Conservation (phyloP, 2,888 invertebrate species). For the Tinea trinotella region DNA sequence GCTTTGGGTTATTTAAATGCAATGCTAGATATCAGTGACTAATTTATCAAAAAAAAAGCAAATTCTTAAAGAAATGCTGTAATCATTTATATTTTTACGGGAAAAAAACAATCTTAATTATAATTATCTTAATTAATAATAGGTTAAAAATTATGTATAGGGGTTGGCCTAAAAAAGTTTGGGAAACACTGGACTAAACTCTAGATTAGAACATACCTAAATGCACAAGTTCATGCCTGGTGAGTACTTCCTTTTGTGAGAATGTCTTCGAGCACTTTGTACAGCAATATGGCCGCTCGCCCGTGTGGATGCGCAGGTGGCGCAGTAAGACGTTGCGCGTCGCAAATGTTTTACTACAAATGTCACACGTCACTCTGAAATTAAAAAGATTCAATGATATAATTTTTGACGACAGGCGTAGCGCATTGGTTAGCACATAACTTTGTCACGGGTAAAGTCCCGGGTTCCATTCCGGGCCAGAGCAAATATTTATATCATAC, state of each 20-base stretch:
- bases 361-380: slow-evolving; percentile 44
- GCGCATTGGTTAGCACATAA: too few relatives aligned
- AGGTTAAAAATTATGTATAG: neutral
- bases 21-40: neutral
- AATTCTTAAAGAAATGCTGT: too few relatives aligned
- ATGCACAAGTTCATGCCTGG: slow-evolving; percentile 67
- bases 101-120: neutral
- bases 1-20: neutral
- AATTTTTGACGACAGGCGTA: too few relatives aligned
- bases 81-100: too few relatives aligned
- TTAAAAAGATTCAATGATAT: too few relatives aligned
- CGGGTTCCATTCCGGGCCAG: too few relatives aligned
- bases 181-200: too few relatives aligned
- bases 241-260: slow-evolving; percentile 80
- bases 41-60: too few relatives aligned
- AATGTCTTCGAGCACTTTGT: slow-evolving; percentile 75
- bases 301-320: slow-evolving; percentile 79
- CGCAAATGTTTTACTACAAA: slow-evolving; percentile 78
- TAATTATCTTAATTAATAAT: neutral
- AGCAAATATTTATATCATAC: too few relatives aligned
- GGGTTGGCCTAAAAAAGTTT: too few relatives aligned
- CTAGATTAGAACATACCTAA: neutral
- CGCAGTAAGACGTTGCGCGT: slow-evolving; percentile 77
- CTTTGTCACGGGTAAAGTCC: too few relatives aligned
- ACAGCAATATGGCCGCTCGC: slow-evolving; percentile 67